Percentiles rank a stretch among this genome's conserved stretches.
These are phyloP conservation scores for Ophioninae sp. DNA, from an alignment of 2,888 invertebrate species.

Conservation along the genomic window DNA sequence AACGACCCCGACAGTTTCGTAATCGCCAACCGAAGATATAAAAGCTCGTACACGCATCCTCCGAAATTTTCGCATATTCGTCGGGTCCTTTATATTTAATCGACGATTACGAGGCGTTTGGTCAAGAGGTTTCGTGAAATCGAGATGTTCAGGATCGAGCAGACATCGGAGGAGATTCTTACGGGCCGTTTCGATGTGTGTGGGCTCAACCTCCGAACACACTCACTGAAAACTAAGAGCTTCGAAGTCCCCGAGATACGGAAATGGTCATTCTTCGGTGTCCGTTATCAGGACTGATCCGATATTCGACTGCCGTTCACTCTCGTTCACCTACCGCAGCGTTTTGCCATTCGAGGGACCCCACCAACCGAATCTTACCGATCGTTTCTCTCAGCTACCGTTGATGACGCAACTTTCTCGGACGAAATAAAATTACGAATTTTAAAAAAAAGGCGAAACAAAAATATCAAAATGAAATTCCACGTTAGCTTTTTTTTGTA, in stretches of 20 bases:
- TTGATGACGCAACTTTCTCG: conserved; percentile 23
- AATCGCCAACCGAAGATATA: neutral
- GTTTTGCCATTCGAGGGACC: conserved; percentile 52
- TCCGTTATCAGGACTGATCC: conserved; percentile 75
- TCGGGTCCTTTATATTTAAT: conserved; percentile 13
- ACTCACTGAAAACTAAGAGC: conserved; percentile 59
- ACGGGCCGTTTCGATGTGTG: conserved; percentile 3
- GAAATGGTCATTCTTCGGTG: conserved; percentile 72
- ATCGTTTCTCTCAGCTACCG: conserved; percentile 67
- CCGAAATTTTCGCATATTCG: conserved; percentile 31
- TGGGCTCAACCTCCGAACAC: conserved; percentile 37
- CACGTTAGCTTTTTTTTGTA: neutral
- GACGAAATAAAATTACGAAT: no score
- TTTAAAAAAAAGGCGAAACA: neutral
- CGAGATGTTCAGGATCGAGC: conserved; percentile 49
- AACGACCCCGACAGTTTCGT: conserved; percentile 8
- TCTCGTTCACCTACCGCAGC: conserved; percentile 76
- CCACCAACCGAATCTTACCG: conserved; percentile 48
- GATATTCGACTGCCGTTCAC: conserved; percentile 72
- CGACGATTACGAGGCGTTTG: conserved; percentile 25
- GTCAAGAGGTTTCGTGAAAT: conserved; percentile 19
- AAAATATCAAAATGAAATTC: neutral
- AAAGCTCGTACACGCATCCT: conserved; percentile 18
- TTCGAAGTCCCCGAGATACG: conserved; percentile 64
- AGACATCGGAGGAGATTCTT: neutral